Percentiles rank a stretch among this genome's conserved stretches.
Conservation (phyloP, 1,140 invertebrate species). For the Hermetia illucens region DNA sequence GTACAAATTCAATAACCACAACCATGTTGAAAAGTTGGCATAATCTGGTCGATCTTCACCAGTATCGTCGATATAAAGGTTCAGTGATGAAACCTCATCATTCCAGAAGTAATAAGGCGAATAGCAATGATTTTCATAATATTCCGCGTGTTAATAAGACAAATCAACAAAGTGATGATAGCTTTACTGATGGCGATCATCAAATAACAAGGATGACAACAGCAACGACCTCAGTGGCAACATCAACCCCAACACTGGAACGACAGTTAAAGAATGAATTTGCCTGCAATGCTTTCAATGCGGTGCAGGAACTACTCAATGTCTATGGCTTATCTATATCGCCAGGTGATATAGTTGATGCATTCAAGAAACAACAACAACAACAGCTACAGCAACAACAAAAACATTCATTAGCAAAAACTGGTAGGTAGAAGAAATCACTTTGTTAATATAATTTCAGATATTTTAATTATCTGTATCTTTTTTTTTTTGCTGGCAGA, state of each 20-base stretch:
- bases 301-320: constrained; percentile 7
- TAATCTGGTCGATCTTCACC: neutral
- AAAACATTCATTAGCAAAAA: too few relatives aligned
- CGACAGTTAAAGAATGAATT: neutral
- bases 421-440: too few relatives aligned
- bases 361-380: constrained; percentile 5
- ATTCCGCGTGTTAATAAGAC: neutral
- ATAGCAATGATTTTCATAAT: neutral
- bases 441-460: too few relatives aligned
- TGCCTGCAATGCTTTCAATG: constrained; percentile 6
- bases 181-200: too few relatives aligned
- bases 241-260: neutral
- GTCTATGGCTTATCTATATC: constrained; percentile 8
- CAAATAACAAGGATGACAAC: neutral
- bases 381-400: too few relatives aligned
- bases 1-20: too few relatives aligned
- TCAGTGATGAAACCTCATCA: neutral
- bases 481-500: too few relatives aligned
- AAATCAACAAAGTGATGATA: neutral
- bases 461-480: too few relatives aligned
- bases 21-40: too few relatives aligned
- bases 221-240: neutral
- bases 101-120: constrained; percentile 1
- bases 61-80: neutral
- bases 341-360: constrained; percentile 6